These are phyloP conservation scores for Noctua fimbriata DNA, from an alignment of 2,888 invertebrate genomes.

Conservation along the genomic window DNA sequence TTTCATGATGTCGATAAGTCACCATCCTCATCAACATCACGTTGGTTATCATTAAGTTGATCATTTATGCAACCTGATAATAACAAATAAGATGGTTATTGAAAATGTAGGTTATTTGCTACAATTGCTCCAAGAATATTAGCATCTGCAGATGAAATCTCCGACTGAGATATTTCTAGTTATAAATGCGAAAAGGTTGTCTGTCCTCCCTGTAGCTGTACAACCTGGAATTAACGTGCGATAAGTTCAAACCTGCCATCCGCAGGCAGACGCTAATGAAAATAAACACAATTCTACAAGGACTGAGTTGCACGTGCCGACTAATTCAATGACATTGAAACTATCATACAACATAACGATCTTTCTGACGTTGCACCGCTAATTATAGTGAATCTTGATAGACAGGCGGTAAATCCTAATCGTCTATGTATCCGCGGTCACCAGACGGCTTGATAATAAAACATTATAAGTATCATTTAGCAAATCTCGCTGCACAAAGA, in stretches of 20 bases:
- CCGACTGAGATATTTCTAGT: neutral
- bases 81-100: neutral
- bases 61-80: neutral
- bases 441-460: constrained; percentile 9
- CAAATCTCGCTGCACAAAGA: constrained; percentile 56
- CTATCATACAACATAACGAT: neutral
- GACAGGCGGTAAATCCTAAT: constrained; percentile 19
- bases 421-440: constrained; percentile 3
- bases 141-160: neutral
- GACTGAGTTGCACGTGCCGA: neutral
- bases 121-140: neutral
- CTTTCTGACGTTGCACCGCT: neutral
- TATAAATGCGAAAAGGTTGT: neutral
- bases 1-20: neutral
- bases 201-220: neutral
- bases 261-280: neutral
- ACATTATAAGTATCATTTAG: constrained; percentile 16
- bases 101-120: neutral
- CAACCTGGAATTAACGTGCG: neutral
- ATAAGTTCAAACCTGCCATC: neutral
- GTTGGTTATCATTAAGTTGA: neutral
- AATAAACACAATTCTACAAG: neutral
- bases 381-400: constrained; percentile 25
- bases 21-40: neutral
- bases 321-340: neutral